phyloP scores from a whole-genome alignment of 2,113 vertebrate species.

The Podarcis muralis region DNA sequence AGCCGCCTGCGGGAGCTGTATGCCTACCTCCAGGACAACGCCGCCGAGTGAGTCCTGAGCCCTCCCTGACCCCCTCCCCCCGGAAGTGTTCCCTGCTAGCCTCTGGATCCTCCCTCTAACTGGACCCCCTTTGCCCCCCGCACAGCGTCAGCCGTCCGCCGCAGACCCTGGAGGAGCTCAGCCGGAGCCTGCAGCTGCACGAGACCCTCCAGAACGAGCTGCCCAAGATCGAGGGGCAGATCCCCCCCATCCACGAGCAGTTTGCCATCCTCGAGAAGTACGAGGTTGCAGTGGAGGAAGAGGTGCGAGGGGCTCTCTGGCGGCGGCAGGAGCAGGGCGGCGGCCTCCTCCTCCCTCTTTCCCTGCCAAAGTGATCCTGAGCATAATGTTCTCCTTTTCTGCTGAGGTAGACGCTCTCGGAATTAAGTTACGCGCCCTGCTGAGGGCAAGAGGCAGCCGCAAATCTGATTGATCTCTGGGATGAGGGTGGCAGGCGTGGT shows the following conservation, averaged over 20 bases:
- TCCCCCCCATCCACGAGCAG: slow-evolving; percentile 86
- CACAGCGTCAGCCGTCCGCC: slow-evolving; percentile 78
- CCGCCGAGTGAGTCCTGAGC: slow-evolving; percentile 58
- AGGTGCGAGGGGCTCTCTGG: slow-evolving; percentile 68
- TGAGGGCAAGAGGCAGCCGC: no score
- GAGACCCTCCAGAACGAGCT: slow-evolving; percentile 79
- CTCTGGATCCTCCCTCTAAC: no score
- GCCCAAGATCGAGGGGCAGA: slow-evolving; percentile 77
- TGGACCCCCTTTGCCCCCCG: not conserved
- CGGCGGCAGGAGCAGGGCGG: not conserved
- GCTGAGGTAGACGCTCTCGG: not conserved
- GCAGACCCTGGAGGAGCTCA: slow-evolving; percentile 81
- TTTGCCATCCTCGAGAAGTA: slow-evolving; percentile 89
- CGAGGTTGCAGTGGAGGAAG: slow-evolving; percentile 78
- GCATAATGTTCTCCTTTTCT: rapidly evolving
- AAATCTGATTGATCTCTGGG: not conserved
- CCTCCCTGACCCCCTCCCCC: not conserved
- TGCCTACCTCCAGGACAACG: slow-evolving; percentile 71
- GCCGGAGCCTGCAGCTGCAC: slow-evolving; percentile 77
- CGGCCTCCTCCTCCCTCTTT: not conserved
- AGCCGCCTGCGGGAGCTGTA: slow-evolving; percentile 74
- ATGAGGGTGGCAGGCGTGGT: not conserved
- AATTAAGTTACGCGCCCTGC: not conserved
- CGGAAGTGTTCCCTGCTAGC: rapidly evolving
- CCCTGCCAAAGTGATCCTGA: no score